These are phyloP conservation scores for Paramormyrops kingsleyae DNA, from an alignment of 2,113 vertebrate genomes.

Conservation along the genomic window DNA sequence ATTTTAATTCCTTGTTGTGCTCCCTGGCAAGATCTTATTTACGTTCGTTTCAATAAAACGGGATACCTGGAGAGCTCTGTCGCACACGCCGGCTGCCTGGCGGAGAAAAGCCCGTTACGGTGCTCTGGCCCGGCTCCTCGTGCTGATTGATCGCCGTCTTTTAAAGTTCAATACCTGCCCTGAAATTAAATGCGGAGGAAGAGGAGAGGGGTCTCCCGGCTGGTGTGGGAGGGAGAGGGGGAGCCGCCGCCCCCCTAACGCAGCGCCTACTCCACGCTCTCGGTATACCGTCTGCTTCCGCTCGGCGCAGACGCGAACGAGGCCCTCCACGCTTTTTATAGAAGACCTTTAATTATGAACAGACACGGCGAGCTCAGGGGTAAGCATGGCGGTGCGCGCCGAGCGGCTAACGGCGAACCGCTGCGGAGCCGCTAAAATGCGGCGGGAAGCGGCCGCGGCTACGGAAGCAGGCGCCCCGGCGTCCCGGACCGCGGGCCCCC, in stretches of 20 bases:
- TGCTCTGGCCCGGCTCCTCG: neutral
- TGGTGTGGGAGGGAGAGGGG: neutral
- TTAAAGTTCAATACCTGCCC: constrained; percentile 14
- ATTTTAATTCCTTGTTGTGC: constrained; percentile 1
- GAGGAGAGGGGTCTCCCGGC: neutral
- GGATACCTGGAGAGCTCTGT: constrained; percentile 12
- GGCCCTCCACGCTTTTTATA: neutral
- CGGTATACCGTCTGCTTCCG: neutral
- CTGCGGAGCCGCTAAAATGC: neutral
- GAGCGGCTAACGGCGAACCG: neutral
- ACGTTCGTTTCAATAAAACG: neutral
- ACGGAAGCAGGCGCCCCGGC: neutral
- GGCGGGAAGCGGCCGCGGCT: neutral
- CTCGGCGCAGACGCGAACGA: neutral
- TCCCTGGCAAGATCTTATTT: neutral
- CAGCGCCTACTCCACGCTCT: neutral
- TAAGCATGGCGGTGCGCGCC: neutral
- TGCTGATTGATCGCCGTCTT: constrained; percentile 21
- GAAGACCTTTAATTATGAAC: neutral
- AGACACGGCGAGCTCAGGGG: neutral
- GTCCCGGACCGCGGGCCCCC: neutral
- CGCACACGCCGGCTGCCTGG: neutral
- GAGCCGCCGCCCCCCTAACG: neutral
- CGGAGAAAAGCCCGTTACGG: neutral
- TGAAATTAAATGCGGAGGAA: constrained; percentile 25